phyloP scores from a whole-genome alignment of 1,140 invertebrate genomes.

The Mya arenaria region DNA sequence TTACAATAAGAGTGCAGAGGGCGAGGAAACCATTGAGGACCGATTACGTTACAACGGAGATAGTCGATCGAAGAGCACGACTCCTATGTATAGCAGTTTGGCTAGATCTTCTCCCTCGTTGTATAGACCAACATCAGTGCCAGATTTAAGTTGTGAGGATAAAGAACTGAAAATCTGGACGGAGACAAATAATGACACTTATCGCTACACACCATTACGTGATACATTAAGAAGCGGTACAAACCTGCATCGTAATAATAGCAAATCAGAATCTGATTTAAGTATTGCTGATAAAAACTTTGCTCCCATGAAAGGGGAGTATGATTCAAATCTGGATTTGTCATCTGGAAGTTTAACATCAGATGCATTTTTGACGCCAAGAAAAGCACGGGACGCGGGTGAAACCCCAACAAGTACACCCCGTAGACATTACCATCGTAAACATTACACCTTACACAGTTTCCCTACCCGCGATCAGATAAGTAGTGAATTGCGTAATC shows the following conservation, averaged over 20 bases:
- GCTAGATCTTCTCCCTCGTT: conserved; percentile 19
- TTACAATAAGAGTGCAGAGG: not conserved
- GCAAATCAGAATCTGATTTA: conserved; percentile 50
- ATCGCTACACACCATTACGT: conserved; percentile 32
- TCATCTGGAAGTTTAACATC: conserved; percentile 36
- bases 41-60: not conserved
- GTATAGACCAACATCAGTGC: conserved; percentile 41
- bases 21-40: not conserved
- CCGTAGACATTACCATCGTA: conserved; percentile 27
- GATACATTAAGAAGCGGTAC: conserved; percentile 37
- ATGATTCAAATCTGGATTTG: conserved; percentile 39
- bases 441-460: conserved; percentile 47
- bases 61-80: conserved; percentile 12
- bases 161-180: conserved; percentile 42
- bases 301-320: not conserved
- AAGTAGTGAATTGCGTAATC: conserved; percentile 7
- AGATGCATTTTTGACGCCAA: conserved; percentile 30
- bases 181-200: conserved; percentile 39
- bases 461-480: conserved; percentile 44
- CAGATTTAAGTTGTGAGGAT: conserved; percentile 36
- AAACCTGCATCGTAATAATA: conserved; percentile 35
- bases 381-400: conserved; percentile 34
- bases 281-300: conserved; percentile 41
- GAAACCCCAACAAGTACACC: conserved; percentile 46
- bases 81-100: conserved; percentile 14